Conservation (phyloP, 2,797 vertebrate genomes). For the Falco peregrinus region DNA sequence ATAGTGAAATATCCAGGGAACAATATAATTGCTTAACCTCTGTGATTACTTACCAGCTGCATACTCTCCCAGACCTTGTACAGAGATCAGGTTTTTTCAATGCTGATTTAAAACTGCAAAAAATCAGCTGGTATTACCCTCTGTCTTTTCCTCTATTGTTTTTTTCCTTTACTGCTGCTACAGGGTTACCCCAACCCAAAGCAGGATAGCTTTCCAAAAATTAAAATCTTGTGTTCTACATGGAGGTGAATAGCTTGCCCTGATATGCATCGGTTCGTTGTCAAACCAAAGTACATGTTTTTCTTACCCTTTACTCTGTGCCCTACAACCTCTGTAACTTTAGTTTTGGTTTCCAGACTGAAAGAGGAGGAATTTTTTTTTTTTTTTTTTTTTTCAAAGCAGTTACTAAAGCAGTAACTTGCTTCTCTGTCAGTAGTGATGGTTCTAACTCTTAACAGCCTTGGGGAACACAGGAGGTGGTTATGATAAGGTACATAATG, state of each 20-base stretch:
- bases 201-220: background rate
- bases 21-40: background rate
- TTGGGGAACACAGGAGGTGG: background rate
- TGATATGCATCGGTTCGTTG: background rate
- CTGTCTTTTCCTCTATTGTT: background rate
- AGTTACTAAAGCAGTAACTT: background rate
- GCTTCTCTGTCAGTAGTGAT: background rate
- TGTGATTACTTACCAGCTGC: background rate
- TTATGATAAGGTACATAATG: background rate
- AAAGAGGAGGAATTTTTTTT: background rate
- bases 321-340: background rate
- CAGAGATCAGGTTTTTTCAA: background rate
- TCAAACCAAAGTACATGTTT: background rate
- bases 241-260: background rate
- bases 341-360: background rate
- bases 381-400: background rate
- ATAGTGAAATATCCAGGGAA: background rate
- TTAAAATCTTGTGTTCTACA: fast-evolving
- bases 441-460: background rate
- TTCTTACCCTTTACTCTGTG: background rate
- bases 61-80: background rate
- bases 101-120: background rate
- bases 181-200: background rate
- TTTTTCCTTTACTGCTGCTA: background rate
- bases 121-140: background rate